Evolutionary conservation across 2,113 vertebrate genomes (phyloP).

Genomic region (Catharus minimus): DNA sequence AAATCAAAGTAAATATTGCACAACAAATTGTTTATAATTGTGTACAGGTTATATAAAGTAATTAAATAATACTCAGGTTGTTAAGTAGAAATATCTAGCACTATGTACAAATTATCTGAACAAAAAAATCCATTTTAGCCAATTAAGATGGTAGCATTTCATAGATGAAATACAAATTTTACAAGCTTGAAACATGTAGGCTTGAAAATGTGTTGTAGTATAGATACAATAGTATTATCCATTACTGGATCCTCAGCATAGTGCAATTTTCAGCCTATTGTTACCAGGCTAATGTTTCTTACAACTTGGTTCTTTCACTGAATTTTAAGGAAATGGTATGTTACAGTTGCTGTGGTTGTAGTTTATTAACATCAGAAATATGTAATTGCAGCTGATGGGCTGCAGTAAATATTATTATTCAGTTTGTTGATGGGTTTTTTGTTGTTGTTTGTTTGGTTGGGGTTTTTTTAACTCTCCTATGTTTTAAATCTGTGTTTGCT

Average conservation of each 20-base stretch:
- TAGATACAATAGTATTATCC: constrained; percentile 34
- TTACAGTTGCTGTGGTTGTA: constrained; percentile 37
- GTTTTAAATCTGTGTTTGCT: background rate
- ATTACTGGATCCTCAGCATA: background rate
- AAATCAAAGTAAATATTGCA: constrained; percentile 26
- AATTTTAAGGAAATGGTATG: constrained; percentile 3
- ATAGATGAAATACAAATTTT: background rate
- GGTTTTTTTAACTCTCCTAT: background rate
- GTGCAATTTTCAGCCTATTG: constrained; percentile 11
- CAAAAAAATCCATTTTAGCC: constrained; percentile 37
- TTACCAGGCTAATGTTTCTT: constrained; percentile 36
- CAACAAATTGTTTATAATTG: constrained; percentile 36
- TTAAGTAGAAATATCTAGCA: constrained; percentile 21
- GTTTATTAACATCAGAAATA: constrained; percentile 36
- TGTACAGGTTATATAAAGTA: constrained; percentile 28
- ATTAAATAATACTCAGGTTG: constrained; percentile 45
- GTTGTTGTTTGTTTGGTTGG: background rate
- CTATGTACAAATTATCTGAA: constrained; percentile 13
- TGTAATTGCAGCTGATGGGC: constrained; percentile 27
- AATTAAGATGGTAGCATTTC: constrained; percentile 31
- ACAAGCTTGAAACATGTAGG: background rate
- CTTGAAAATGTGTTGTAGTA: constrained; percentile 26
- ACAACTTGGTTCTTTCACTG: constrained; percentile 34
- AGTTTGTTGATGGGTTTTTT: background rate
- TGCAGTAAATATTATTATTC: background rate